Conservation (phyloP, 2,797 vertebrate genomes). For the Tapera naevia region DNA sequence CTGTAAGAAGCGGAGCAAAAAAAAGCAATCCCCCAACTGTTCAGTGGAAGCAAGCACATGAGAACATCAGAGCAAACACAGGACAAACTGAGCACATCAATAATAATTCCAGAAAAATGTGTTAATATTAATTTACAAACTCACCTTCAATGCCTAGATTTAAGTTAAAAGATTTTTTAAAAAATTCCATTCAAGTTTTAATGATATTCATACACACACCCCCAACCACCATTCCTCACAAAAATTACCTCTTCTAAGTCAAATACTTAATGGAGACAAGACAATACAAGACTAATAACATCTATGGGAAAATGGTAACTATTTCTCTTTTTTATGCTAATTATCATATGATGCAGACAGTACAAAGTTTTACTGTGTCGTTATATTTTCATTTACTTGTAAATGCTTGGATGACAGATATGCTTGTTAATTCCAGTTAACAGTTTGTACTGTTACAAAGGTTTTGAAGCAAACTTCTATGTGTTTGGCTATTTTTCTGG, state of each 20-base stretch:
- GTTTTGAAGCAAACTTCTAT: not conserved
- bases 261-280: not conserved
- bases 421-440: not conserved
- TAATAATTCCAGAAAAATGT: not conserved
- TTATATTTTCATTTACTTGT: not conserved
- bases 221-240: not conserved
- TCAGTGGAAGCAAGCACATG: not conserved
- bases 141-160: not conserved
- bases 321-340: not conserved
- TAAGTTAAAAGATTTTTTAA: not conserved
- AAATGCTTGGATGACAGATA: not conserved
- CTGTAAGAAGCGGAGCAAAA: not conserved
- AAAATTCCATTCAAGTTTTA: not conserved
- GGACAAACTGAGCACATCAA: not conserved
- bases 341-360: not conserved
- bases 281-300: not conserved
- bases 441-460: not conserved
- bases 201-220: not conserved
- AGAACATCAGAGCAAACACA: not conserved
- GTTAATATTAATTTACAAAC: not conserved
- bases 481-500: not conserved
- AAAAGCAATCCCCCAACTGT: not conserved
- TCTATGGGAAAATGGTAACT: not conserved
- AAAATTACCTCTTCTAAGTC: not conserved
- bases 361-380: not conserved